Evolutionary conservation across 2,797 vertebrate species (phyloP), one percentile per base, ranked within the genome.

Genomic region (Sus cebifrons): DNA sequence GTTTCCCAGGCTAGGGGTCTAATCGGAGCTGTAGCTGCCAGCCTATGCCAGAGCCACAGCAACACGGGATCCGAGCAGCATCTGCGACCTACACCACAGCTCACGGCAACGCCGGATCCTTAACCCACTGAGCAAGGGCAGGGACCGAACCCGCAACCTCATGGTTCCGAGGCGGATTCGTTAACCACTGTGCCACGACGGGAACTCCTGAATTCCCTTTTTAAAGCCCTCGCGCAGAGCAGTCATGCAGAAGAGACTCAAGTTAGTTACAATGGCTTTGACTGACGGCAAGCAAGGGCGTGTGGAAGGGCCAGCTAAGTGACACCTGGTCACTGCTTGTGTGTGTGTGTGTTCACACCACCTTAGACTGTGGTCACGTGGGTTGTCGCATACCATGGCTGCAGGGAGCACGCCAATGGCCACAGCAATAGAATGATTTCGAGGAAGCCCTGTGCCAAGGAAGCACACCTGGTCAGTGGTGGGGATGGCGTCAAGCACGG

Each of bases 221-320:
- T 96, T 67, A 84, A 97, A 85, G 94, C 67, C 84, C 68, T 92
- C 6, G 58, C 36, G 64, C 17, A 92, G 68, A 65, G 40, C 40
- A 65, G 12, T 29, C 60, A 65, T 7, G 60, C 2, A 25, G 23
- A 77, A 49, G 71, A 88, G 78, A 89, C 52, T 91, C 65, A 18
- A 78, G 71, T 73, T 18, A 77, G 79, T 84, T 36, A 2, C 12
- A 83, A 23, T 2, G 89, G 78, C 52, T 65, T 2, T 40, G 40
- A 73, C 21, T 49, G 70, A 86, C 0, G 27, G 88, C 71, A 74
- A 77, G 71, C 23, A 49, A 56, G 56, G 84, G 13, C 6, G 8
- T 16, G 18, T 3, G 6, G 92, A 54, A 58, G 25, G 27, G 40
- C 23, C 70, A 2, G 21, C 0, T 18, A 52, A 13, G 49, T 2